Percentiles rank a stretch among this genome's conserved stretches.
These are phyloP conservation scores for Micronisus gabar DNA, from an alignment of 2,113 vertebrate genomes.

Conservation along the genomic window DNA sequence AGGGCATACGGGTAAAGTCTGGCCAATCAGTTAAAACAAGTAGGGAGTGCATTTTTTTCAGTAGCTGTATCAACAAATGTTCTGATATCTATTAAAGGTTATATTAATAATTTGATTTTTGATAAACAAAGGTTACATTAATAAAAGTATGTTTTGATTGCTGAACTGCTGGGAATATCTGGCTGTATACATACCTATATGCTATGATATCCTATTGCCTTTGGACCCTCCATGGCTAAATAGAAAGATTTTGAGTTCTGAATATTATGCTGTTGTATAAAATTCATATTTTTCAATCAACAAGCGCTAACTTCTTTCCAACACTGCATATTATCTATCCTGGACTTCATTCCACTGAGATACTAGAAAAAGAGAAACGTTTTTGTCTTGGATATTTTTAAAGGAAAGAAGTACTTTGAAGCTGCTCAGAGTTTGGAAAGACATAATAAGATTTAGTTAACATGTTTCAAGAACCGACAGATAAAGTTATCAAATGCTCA, in stretches of 20 bases:
- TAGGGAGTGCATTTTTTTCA: not conserved
- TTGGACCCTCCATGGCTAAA: not conserved
- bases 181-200: not conserved
- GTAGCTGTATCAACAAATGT: not conserved
- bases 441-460: not conserved
- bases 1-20: not conserved
- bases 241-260: not conserved
- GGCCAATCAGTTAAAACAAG: not conserved
- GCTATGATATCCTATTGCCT: not conserved
- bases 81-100: not conserved
- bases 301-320: not conserved
- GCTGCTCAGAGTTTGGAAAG: not conserved
- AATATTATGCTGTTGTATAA: not conserved
- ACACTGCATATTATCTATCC: no score
- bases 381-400: not conserved
- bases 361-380: not conserved
- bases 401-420: not conserved
- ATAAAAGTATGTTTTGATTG: not conserved
- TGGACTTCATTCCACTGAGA: not conserved
- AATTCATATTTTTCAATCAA: not conserved
- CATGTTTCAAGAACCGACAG: not conserved
- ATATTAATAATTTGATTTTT: no score
- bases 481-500: not conserved
- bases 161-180: not conserved
- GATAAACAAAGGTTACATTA: not conserved